Evolutionary conservation across 2,113 vertebrate genomes (phyloP).

Genomic region (Erpornis zantholeuca): DNA sequence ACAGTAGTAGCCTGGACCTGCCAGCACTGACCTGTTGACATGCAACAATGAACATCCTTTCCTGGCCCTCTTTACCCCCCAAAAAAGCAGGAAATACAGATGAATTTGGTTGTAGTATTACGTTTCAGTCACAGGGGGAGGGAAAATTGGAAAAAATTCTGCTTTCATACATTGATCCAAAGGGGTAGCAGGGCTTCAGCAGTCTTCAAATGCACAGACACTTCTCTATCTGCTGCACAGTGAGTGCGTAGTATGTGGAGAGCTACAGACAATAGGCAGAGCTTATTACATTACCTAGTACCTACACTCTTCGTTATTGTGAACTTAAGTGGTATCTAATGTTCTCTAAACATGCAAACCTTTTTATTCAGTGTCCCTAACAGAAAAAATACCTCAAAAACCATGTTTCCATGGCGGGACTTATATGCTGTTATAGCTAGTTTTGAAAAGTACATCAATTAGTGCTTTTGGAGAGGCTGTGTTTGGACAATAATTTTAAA

Average conservation of each 20-base stretch:
- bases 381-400: neutral
- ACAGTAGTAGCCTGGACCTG: conserved; percentile 1
- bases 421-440: neutral
- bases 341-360: neutral
- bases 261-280: neutral
- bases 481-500: neutral
- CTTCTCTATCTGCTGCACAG: neutral
- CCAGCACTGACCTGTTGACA: conserved; percentile 21
- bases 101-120: neutral
- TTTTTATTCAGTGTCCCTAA: neutral
- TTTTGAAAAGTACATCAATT: neutral
- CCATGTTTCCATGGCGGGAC: neutral
- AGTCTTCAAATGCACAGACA: neutral
- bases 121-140: neutral
- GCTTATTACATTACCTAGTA: neutral
- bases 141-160: neutral
- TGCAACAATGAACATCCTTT: neutral
- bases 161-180: neutral
- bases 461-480: neutral
- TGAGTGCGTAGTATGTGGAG: neutral
- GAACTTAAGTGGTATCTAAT: neutral
- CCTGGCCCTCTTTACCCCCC: neutral
- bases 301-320: neutral
- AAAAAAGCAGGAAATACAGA: neutral
- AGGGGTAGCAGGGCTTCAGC: neutral